Conservation (phyloP, 2,113 vertebrate species). For the Macquaria ambigua region DNA sequence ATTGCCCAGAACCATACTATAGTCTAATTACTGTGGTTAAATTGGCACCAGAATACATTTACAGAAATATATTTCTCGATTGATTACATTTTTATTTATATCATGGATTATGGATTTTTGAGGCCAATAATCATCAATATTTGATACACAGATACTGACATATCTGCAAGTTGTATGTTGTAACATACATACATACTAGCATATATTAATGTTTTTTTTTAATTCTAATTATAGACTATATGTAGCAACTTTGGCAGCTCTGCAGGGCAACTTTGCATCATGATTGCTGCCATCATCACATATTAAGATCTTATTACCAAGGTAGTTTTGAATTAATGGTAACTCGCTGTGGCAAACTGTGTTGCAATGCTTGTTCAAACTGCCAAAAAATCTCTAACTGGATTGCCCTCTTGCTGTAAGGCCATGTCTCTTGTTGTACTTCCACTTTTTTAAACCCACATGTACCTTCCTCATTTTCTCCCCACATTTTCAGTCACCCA, state of each 20-base stretch:
- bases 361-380: conserved; percentile 10
- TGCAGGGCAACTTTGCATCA: not conserved
- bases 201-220: not conserved
- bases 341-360: not conserved
- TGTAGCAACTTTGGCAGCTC: conserved; percentile 3
- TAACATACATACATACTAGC: not conserved
- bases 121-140: not conserved
- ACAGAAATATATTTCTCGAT: not conserved
- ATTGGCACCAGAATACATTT: not conserved
- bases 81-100: not conserved
- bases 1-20: not conserved
- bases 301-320: not conserved
- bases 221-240: not conserved
- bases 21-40: not conserved
- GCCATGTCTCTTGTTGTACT: not conserved
- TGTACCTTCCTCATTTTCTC: not conserved
- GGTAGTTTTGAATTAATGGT: not conserved
- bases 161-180: no score
- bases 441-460: not conserved
- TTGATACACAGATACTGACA: not conserved
- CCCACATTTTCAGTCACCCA: not conserved
- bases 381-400: not conserved
- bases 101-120: not conserved
- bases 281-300: not conserved
- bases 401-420: not conserved